Percentiles rank a stretch among this genome's conserved stretches.
phyloP scores from a whole-genome alignment of 2,888 invertebrate genomes.

The Nymphalis polychloros region DNA sequence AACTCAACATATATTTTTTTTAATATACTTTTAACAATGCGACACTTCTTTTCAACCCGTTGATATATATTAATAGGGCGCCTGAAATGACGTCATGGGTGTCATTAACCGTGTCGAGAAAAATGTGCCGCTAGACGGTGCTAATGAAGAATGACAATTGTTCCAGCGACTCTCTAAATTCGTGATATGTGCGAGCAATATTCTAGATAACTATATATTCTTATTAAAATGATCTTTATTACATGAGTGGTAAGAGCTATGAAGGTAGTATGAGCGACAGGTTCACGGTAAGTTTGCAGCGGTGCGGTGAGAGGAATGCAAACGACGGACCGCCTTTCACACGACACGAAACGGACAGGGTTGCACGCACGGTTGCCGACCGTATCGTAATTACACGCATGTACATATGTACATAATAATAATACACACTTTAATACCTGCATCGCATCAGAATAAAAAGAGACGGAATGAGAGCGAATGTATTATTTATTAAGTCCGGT shows the following conservation, averaged over 20 bases:
- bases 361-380: conserved; percentile 39
- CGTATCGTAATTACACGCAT: conserved; percentile 27
- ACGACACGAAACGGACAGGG: conserved; percentile 40
- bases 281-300: conserved; percentile 38
- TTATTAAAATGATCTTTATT: conserved; percentile 20
- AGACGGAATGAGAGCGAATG: conserved; percentile 32
- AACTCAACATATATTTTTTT: too few relatives aligned
- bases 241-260: conserved; percentile 19
- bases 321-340: conserved; percentile 51
- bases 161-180: conserved; percentile 66
- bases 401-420: conserved; percentile 6
- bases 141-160: conserved; percentile 71
- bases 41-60: background rate
- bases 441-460: conserved; percentile 18
- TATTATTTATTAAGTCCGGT: conserved; percentile 33
- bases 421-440: conserved; percentile 12
- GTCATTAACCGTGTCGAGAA: conserved; percentile 46
- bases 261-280: conserved; percentile 3
- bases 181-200: conserved; percentile 43
- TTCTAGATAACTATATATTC: conserved; percentile 6
- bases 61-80: conserved; percentile 6
- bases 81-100: conserved; percentile 25
- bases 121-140: conserved; percentile 60
- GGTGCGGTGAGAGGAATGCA: conserved; percentile 67
- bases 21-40: too few relatives aligned